Conservation (phyloP, 2,888 invertebrate species). For the Caenorhabditis uteleia region DNA sequence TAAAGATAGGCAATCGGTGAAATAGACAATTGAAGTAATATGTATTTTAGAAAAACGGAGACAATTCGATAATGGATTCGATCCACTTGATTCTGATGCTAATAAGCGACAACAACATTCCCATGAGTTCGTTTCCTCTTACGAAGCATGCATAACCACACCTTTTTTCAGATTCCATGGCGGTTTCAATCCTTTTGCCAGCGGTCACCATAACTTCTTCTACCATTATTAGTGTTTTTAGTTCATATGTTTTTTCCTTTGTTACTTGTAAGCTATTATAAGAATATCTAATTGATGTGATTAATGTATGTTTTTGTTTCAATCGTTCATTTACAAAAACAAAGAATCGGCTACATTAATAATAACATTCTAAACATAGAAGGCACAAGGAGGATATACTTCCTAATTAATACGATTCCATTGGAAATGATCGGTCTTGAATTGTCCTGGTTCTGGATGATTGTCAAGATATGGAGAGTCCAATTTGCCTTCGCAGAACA, state of each 20-base stretch:
- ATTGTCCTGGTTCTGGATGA: slow-evolving; percentile 61
- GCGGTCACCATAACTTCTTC: slow-evolving; percentile 11
- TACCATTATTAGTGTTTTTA: slow-evolving; percentile 21
- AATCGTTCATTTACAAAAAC: too few relatives aligned
- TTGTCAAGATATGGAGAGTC: slow-evolving; percentile 52
- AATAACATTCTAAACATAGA: too few relatives aligned
- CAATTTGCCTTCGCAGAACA: slow-evolving; percentile 62
- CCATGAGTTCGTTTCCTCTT: too few relatives aligned
- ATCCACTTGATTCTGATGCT: slow-evolving; percentile 92
- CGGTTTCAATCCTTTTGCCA: slow-evolving; percentile 27
- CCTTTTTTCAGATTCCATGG: slow-evolving; percentile 4
- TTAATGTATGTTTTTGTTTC: too few relatives aligned
- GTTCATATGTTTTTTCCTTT: too few relatives aligned
- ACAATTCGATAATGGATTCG: slow-evolving; percentile 90
- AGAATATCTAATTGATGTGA: too few relatives aligned
- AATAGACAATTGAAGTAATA: not conserved
- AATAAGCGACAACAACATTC: slow-evolving; percentile 70
- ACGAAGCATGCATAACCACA: too few relatives aligned
- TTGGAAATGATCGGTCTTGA: slow-evolving; percentile 62
- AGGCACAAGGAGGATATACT: too few relatives aligned
- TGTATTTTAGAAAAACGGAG: slow-evolving; percentile 86
- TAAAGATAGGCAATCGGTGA: not conserved
- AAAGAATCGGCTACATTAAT: too few relatives aligned
- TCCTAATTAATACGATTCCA: slow-evolving; percentile 51
- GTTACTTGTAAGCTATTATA: too few relatives aligned